Evolutionary conservation across 2,797 vertebrate species (phyloP), one percentile per base, ranked within the genome.

Genomic region (Rhynchonycteris naso): DNA sequence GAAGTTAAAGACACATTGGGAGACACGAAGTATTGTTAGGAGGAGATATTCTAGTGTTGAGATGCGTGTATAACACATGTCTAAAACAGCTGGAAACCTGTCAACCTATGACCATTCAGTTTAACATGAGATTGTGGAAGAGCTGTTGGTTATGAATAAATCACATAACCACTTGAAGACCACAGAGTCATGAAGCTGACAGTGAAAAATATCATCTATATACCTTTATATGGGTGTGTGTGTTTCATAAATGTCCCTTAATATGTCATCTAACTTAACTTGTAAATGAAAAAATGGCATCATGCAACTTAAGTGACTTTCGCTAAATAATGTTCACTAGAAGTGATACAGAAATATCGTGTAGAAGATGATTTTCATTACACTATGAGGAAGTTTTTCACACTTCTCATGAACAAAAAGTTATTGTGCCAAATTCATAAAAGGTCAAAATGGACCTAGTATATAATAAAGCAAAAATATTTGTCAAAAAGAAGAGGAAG

Each of bases 391-490:
- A 33, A n/a, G 14, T 78, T 88, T 78, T 33, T 21, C 15, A 50
- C 7, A 43, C 10, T 26, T 30, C 15, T 19, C 2, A 3, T 33
- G 16, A 33, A 63, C 30, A 28, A 43, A 85, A 71, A 18, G 11
- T 52, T 71, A 52, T 78, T 78, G 86, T 82, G 75, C 56, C 18
- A 87, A 82, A 22, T 71, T 72, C 15, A 81, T 72, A 14, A 38
- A 16, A 47, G 15, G 14, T 72, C n/a, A 93, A 38, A 72, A 83
- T 78, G 28, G 52, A 22, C 24, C 50, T n/a, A 22, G 18, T 83
- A 21, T 72, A 78, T 78, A 76, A 47, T 78, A 58, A 71, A 71
- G 69, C 18, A 71, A 69, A 69, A 92, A 82, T 13, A 26, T 76
- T 65, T 52, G 4, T 75, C 21, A 58, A 35, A 75, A 88, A 18